These are phyloP conservation scores for Lepidotrigona ventralis DNA, from an alignment of 1,140 invertebrate species.

Conservation along the genomic window DNA sequence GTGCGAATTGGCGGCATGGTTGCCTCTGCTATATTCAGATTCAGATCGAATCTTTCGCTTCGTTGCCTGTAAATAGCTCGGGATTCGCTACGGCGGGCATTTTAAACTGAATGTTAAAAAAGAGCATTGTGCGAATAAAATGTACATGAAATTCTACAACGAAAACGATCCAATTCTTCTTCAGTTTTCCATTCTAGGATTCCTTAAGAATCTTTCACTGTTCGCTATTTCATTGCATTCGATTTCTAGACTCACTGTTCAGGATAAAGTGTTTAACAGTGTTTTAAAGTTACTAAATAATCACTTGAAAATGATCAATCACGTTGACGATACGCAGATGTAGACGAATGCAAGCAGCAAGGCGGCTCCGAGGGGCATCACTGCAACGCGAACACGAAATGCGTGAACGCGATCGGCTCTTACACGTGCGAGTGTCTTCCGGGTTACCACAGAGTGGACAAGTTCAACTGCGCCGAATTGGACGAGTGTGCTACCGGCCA, in stretches of 20 bases:
- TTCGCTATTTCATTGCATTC: neutral
- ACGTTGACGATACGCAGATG: conserved; percentile 81
- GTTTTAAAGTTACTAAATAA: too few species aligned
- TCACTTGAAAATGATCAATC: neutral
- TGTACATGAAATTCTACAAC: neutral
- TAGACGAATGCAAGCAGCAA: conserved; percentile 89
- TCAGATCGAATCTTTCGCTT: too few species aligned
- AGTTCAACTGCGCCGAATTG: conserved; percentile 90
- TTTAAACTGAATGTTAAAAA: neutral
- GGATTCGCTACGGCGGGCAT: neutral
- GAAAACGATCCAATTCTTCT: too few species aligned
- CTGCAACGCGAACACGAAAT: conserved; percentile 89
- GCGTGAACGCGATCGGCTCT: conserved; percentile 89
- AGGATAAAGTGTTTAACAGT: too few species aligned
- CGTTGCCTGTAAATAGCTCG: neutral
- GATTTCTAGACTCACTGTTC: too few species aligned
- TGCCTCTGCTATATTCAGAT: neutral
- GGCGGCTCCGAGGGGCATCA: conserved; percentile 89
- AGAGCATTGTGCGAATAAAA: neutral
- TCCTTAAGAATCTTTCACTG: neutral
- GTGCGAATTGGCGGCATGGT: too few species aligned
- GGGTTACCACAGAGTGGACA: conserved; percentile 88
- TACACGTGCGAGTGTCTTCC: conserved; percentile 91
- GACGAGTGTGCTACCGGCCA: conserved; percentile 87
- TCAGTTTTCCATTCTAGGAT: too few species aligned